phyloP scores from a whole-genome alignment of 1,140 invertebrate genomes.

The Hestina assimilis region DNA sequence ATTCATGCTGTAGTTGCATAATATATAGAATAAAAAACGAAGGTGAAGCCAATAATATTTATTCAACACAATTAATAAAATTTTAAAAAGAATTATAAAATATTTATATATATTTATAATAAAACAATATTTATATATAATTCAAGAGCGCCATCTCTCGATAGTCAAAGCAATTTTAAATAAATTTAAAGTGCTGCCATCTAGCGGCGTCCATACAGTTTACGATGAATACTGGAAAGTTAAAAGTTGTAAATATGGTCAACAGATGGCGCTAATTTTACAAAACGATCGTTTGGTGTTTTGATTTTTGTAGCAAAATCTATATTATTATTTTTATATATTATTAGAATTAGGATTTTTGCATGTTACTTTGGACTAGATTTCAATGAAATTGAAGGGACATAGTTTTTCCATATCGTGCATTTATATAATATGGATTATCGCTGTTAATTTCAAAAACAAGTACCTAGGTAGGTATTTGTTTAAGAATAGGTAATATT shows the following conservation, averaged over 20 bases:
- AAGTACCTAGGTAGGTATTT: too few relatives aligned
- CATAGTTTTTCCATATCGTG: too few relatives aligned
- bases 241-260: background rate
- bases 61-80: too few relatives aligned
- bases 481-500: background rate
- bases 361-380: too few relatives aligned
- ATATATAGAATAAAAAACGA: too few relatives aligned
- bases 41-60: too few relatives aligned
- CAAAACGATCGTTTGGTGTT: background rate
- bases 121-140: background rate
- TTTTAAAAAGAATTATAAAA: background rate
- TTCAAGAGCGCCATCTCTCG: conserved; percentile 31
- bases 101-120: background rate
- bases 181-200: conserved; percentile 18
- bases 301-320: background rate
- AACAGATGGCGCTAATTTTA: conserved; percentile 48
- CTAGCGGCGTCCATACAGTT: conserved; percentile 13
- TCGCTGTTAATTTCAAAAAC: too few relatives aligned
- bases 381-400: too few relatives aligned
- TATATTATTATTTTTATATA: too few relatives aligned
- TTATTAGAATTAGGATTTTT: too few relatives aligned
- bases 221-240: background rate
- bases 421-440: too few relatives aligned
- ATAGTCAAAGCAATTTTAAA: background rate
- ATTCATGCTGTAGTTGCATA: too few relatives aligned